These are phyloP conservation scores for Teleogryllus oceanicus DNA, from an alignment of 2,888 invertebrate species.

Conservation along the genomic window DNA sequence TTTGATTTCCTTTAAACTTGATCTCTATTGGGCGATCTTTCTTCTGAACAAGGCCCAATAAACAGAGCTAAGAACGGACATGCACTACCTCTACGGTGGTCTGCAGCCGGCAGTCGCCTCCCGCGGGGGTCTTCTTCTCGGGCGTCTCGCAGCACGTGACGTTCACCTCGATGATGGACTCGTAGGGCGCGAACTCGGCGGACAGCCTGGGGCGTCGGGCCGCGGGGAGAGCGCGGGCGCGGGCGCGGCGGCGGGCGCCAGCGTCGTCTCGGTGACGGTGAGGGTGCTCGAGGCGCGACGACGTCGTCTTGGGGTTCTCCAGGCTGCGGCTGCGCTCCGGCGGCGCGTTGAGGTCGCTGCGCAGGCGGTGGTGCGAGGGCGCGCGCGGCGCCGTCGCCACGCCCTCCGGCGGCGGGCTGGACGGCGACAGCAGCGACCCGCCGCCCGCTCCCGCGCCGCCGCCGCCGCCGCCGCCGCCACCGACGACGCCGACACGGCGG, in stretches of 20 bases:
- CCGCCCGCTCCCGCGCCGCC: not conserved
- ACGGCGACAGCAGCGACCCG: not conserved
- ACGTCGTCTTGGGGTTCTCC: slow-evolving; percentile 23
- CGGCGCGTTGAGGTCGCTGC: slow-evolving; percentile 25
- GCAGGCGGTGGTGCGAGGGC: not conserved
- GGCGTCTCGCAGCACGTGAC: slow-evolving; percentile 36
- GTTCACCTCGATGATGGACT: slow-evolving; percentile 36
- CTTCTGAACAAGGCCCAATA: too few relatives aligned
- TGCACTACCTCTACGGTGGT: not conserved
- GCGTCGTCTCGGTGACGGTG: not conserved
- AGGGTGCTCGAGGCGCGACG: slow-evolving; percentile 9
- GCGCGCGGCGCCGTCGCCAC: not conserved
- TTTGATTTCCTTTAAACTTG: too few relatives aligned
- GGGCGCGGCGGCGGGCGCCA: too few relatives aligned
- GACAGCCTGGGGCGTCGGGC: slow-evolving; percentile 23
- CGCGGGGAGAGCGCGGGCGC: not conserved
- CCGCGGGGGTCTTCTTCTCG: slow-evolving; percentile 9
- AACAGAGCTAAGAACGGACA: too few relatives aligned
- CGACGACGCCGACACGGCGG: not conserved
- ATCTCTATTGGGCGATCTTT: too few relatives aligned
- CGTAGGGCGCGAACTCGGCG: slow-evolving; percentile 30
- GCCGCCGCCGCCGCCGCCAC: not conserved
- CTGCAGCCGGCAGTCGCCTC: not conserved
- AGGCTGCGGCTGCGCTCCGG: slow-evolving; percentile 27
- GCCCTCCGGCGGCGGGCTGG: not conserved